These are phyloP conservation scores for Delia radicum DNA, from an alignment of 1,140 invertebrate species.

Conservation along the genomic window DNA sequence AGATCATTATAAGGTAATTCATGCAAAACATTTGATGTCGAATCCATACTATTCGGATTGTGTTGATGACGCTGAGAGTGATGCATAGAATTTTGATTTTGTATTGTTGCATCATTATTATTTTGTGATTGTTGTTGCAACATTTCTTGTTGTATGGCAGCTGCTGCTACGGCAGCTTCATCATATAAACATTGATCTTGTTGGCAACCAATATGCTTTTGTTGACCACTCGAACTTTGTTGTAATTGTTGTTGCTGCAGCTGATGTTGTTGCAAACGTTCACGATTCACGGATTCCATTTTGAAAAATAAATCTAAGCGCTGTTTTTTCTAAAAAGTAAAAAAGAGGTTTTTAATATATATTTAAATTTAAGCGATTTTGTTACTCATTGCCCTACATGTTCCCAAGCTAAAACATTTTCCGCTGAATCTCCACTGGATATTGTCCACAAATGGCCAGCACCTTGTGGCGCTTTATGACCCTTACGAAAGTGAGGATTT, in stretches of 20 bases:
- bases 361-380: too few relatives aligned
- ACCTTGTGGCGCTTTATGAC: conserved; percentile 77
- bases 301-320: conserved; percentile 55
- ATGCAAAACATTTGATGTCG: conserved; percentile 10
- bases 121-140: conserved; percentile 13
- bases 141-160: conserved; percentile 47
- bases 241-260: conserved; percentile 29
- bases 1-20: conserved; percentile 48
- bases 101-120: neutral
- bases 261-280: conserved; percentile 48
- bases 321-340: conserved; percentile 49
- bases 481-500: conserved; percentile 86
- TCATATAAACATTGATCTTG: conserved; percentile 39
- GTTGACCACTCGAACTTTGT: conserved; percentile 33
- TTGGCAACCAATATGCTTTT: conserved; percentile 26
- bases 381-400: conserved; percentile 53
- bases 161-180: conserved; percentile 47
- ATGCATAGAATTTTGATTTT: conserved; percentile 14
- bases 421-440: conserved; percentile 61
- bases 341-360: too few relatives aligned
- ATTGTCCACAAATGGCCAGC: conserved; percentile 86
- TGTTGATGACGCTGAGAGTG: conserved; percentile 27
- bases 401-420: conserved; percentile 54
- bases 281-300: conserved; percentile 53
- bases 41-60: too few relatives aligned